Base-by-base conservation (phyloP, 2,113 vertebrate species). In the Dermatemys mawii region DNA sequence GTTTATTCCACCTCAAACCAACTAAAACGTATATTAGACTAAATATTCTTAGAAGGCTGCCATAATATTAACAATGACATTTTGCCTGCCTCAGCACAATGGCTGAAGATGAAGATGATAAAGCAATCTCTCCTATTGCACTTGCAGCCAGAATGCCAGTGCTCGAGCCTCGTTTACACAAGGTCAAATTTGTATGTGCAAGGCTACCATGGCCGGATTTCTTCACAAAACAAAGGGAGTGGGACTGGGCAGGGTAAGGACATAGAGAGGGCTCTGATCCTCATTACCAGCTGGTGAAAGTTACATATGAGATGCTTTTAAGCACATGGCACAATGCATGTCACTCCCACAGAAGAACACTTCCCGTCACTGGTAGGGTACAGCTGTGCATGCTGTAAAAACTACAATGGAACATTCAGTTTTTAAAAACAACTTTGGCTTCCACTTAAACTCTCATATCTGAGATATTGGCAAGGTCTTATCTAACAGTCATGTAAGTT, bases 11-110 rank as follows among this genome's bases (percentile, higher is more conserved):
- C 57, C 90, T 88, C 5, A 90, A 88, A 84, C 14, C 81, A 9
- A 6, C 2, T 86, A 27, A 84, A 51, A 11, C 70, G 55, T 17
- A 48, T 53, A 19, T 78, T 29, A 84, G 80, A 14, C 48, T 82
- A 84, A 83, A 88, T 55, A 82, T 9, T 21, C 29, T 50, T 87
- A 8, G 14, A 83, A 10, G 55, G 90, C 35, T 81, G 6, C 32
- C 91, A 54, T 38, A 83, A 26, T 78, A 80, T 83, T 91, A 94
- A 10, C 48, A 83, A 46, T 46, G 46, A 46, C 46, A n/a, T n/a
- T n/a, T n/a, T 79, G 85, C 83, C 46, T 84, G 8, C 54, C n/a
- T 1, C 12, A 12, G 70, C 92, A 82, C 88, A 90, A 32, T 4
- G 67, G 2, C n/a, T 75, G 29, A 84, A 44, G 4, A 9, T 70